Base-by-base conservation (phyloP, 1,140 invertebrate genomes). In the Pissodes strobi region DNA sequence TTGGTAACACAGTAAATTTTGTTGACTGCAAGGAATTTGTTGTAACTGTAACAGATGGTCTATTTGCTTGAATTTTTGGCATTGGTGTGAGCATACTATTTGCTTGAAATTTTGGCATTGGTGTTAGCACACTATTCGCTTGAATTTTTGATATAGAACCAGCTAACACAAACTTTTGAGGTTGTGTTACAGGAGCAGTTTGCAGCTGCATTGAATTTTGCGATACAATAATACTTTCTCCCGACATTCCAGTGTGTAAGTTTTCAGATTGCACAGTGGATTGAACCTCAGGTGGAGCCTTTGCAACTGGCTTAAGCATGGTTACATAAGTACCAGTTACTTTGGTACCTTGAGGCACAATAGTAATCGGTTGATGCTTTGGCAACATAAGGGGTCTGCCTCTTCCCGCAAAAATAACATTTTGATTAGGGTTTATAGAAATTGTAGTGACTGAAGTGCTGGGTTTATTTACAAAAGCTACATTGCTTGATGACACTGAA, bases 1-100 rank as follows among this genome's bases (percentile, higher is more conserved):
- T 75, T 41, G 83, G 84, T 68, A 85, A 61, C 60, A 85, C 64
- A 25, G 82, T 71, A 72, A 84, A 79, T 72, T 81, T 80, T 8
- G 21, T 21, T 39, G 80, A 71, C 53, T 76, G 79, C 39, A 76
- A 70, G 9, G 76, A 76, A 10, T 78, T 76, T 9, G 74, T 79
- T 3, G 77, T 80, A 1, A 79, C 73, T 22, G 79, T 82, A 56
- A 79, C 78, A 19, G 78, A 72, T 52, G 69, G 49, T 1, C 71
- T 77, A 41, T 80, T 76, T 53, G 80, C 79, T 23, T 82, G 78
- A 37, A 83, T 56, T 72, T 83, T 84, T n/a, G 79, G 79, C 69
- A 83, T 83, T n/a, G 80, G 81, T 9, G 19, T 15, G 1, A 55
- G 25, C 8, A 45, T 10, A 80, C 81, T 78, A 41, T 80, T 76